These are phyloP conservation scores for Cryptoblepharus egeriae DNA, from an alignment of 2,797 vertebrate genomes.

Conservation along the genomic window DNA sequence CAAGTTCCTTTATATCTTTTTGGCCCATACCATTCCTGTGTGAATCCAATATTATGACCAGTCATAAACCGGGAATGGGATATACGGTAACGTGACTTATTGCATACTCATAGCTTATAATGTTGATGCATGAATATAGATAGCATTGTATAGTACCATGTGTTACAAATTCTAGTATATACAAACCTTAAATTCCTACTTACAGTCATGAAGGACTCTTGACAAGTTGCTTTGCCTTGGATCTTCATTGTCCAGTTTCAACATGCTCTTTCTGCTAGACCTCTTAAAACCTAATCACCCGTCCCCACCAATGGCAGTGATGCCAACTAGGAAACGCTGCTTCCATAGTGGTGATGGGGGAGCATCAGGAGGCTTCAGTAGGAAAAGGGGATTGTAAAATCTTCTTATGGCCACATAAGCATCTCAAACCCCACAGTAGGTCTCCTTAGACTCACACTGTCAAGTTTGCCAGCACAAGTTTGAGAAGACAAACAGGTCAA, in stretches of 20 bases:
- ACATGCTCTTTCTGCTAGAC: not conserved
- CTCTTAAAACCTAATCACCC: not conserved
- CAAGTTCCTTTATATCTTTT: not conserved
- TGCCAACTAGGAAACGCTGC: no score
- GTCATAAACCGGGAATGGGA: not conserved
- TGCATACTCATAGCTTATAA: not conserved
- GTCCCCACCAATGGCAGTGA: no score
- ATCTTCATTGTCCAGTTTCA: not conserved
- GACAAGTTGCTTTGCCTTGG: not conserved
- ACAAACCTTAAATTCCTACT: not conserved
- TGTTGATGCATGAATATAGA: not conserved
- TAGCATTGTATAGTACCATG: not conserved
- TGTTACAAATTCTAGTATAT: not conserved
- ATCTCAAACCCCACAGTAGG: no score
- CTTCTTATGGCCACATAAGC: no score
- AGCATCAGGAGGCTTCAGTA: no score
- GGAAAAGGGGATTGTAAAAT: no score
- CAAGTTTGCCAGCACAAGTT: no score
- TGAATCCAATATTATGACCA: not conserved
- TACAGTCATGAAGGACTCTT: not conserved
- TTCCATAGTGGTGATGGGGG: no score
- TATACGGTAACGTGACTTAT: no score
- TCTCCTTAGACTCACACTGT: no score
- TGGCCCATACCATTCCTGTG: not conserved
- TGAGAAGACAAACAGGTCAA: no score